Conservation (phyloP, 2,113 vertebrate species). For the Amphiprion percula region DNA sequence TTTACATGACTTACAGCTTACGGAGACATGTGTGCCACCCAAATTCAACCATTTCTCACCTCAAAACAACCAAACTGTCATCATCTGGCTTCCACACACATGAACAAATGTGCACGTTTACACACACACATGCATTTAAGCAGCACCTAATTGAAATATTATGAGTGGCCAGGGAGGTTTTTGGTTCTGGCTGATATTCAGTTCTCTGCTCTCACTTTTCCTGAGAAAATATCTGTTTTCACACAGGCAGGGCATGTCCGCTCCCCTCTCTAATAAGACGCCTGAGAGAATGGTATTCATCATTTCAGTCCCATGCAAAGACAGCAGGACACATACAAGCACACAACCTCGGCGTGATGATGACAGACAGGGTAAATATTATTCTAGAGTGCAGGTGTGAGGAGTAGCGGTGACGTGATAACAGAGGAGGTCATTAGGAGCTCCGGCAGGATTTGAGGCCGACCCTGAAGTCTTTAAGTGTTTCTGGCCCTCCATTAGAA, state of each 20-base stretch:
- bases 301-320: slow-evolving; percentile 48
- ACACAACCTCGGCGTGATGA: slow-evolving; percentile 23
- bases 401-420: slow-evolving; percentile 70
- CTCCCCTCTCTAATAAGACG: slow-evolving; percentile 27
- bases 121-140: slow-evolving; percentile 34
- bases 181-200: slow-evolving; percentile 36
- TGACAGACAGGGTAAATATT: slow-evolving; percentile 77
- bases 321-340: slow-evolving; percentile 36
- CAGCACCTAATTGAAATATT: slow-evolving; percentile 50
- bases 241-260: slow-evolving; percentile 34
- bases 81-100: neutral
- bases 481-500: slow-evolving; percentile 21
- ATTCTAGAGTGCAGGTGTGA: slow-evolving; percentile 74
- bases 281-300: slow-evolving; percentile 62
- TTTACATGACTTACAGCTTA: slow-evolving; percentile 4
- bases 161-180: slow-evolving; percentile 60
- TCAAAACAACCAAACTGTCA: neutral
- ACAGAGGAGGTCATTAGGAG: slow-evolving; percentile 59
- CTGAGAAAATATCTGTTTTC: slow-evolving; percentile 62
- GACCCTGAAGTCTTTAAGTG: slow-evolving; percentile 23
- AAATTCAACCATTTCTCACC: neutral
- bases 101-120: neutral
- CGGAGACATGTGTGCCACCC: slow-evolving; percentile 19
- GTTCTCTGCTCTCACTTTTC: slow-evolving; percentile 44
- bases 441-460: slow-evolving; percentile 17